Percentiles rank a stretch among this genome's conserved stretches.
Conservation (phyloP, 1,140 invertebrate species). For the Drosophila bocqueti region DNA sequence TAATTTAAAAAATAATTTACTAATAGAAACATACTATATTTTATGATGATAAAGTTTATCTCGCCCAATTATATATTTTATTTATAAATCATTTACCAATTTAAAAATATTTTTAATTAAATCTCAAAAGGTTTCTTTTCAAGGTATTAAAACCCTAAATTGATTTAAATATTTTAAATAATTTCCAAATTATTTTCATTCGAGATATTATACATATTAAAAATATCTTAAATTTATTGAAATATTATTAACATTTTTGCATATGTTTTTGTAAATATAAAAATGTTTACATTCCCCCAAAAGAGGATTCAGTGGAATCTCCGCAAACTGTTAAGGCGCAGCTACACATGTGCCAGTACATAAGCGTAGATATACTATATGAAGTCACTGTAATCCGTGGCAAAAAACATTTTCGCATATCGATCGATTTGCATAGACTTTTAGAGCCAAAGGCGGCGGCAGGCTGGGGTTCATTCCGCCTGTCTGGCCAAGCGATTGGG, state of each 20-base stretch:
- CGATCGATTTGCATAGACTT: slow-evolving; percentile 51
- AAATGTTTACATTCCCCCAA: not conserved
- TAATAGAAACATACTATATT: too few species aligned
- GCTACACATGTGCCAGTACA: slow-evolving; percentile 23
- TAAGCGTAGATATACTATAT: slow-evolving; percentile 13
- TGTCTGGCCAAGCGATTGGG: slow-evolving; percentile 30
- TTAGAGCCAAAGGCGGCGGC: slow-evolving; percentile 32
- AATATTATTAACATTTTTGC: not conserved
- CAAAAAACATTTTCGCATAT: slow-evolving; percentile 46
- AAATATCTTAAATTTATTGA: too few species aligned
- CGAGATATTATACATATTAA: not conserved
- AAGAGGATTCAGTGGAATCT: slow-evolving; percentile 21
- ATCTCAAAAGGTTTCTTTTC: too few species aligned
- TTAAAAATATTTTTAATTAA: not conserved
- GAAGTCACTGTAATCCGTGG: slow-evolving; percentile 25
- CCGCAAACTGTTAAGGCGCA: slow-evolving; percentile 9
- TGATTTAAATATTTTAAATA: too few species aligned
- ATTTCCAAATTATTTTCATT: not conserved
- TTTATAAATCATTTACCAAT: not conserved
- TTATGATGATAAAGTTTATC: too few species aligned
- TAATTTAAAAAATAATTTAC: not conserved
- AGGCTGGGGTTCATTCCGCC: slow-evolving; percentile 35
- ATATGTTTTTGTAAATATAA: not conserved
- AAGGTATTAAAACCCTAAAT: too few species aligned
- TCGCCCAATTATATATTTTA: not conserved